These are phyloP conservation scores for Halyomorpha halys DNA, from an alignment of 1,140 invertebrate species.

Conservation along the genomic window DNA sequence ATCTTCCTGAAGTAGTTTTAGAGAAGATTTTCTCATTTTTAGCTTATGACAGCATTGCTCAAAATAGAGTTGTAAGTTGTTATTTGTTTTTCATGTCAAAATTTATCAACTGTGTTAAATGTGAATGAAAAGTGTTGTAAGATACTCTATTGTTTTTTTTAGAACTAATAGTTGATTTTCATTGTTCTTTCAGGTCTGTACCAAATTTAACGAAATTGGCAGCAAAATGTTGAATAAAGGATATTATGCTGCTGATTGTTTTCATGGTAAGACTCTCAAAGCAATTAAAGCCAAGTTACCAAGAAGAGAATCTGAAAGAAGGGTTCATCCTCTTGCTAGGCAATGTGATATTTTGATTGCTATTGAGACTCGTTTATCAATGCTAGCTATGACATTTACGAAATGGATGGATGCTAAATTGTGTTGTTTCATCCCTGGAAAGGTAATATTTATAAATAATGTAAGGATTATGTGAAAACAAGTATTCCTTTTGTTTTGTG, in stretches of 20 bases:
- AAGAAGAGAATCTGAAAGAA: constrained; percentile 75
- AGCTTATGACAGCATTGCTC: constrained; percentile 69
- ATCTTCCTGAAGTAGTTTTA: constrained; percentile 63
- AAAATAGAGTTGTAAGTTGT: constrained; percentile 61
- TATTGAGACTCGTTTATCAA: constrained; percentile 80
- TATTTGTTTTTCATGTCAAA: not conserved
- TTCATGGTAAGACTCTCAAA: constrained; percentile 61
- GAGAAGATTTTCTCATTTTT: constrained; percentile 69
- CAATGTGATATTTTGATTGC: constrained; percentile 83
- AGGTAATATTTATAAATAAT: constrained; percentile 42
- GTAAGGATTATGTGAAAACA: too few species aligned
- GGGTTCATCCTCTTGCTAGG: constrained; percentile 67
- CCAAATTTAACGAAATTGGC: constrained; percentile 61
- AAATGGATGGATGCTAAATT: constrained; percentile 72
- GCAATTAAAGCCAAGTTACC: constrained; percentile 73
- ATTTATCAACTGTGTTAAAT: too few species aligned
- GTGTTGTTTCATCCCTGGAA: constrained; percentile 89
- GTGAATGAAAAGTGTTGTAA: too few species aligned
- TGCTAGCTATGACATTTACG: constrained; percentile 84
- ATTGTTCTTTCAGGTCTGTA: constrained; percentile 56
- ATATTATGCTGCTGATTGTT: constrained; percentile 65
- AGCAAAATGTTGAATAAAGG: constrained; percentile 67
- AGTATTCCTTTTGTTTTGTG: too few species aligned
- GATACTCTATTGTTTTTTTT: too few species aligned
- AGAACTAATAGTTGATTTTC: not conserved